phyloP scores from a whole-genome alignment of 2,797 vertebrate genomes.

The Smutsia temminckii region DNA sequence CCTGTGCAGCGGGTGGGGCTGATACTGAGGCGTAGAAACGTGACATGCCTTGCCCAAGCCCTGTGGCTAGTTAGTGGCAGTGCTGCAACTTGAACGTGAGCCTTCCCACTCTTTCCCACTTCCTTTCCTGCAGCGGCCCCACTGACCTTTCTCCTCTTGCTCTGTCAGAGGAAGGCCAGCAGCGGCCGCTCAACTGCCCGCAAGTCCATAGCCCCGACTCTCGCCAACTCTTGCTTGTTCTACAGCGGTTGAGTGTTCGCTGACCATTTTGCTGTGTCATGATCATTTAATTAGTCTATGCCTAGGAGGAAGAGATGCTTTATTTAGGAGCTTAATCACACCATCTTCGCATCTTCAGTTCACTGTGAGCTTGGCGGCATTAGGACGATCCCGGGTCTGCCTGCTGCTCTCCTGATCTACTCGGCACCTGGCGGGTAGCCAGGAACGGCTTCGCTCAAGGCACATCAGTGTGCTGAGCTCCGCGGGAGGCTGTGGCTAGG shows the following conservation, averaged over 20 bases:
- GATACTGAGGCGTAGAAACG: background rate
- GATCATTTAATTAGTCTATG: slow-evolving; percentile 63
- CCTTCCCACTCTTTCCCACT: background rate
- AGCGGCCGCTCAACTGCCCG: background rate
- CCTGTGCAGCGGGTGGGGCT: background rate
- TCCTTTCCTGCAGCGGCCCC: background rate
- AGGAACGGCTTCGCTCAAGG: background rate
- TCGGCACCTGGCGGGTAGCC: background rate
- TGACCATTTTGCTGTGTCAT: slow-evolving; percentile 37
- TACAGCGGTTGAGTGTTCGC: background rate
- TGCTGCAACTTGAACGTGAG: background rate
- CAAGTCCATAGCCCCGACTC: background rate
- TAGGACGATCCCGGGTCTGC: background rate
- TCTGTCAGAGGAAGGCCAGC: background rate
- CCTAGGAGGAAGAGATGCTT: slow-evolving; percentile 54
- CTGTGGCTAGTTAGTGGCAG: background rate
- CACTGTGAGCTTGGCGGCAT: background rate
- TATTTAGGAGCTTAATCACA: slow-evolving; percentile 57
- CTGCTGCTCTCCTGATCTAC: background rate
- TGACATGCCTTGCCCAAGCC: background rate
- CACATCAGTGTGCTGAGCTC: background rate
- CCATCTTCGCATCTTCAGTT: background rate
- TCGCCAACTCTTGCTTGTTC: background rate
- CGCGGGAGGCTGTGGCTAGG: background rate
- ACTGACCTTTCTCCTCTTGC: background rate